Percentiles rank a stretch among this genome's conserved stretches.
phyloP scores from a whole-genome alignment of 1,140 invertebrate species.

The Drosophila albomicans region DNA sequence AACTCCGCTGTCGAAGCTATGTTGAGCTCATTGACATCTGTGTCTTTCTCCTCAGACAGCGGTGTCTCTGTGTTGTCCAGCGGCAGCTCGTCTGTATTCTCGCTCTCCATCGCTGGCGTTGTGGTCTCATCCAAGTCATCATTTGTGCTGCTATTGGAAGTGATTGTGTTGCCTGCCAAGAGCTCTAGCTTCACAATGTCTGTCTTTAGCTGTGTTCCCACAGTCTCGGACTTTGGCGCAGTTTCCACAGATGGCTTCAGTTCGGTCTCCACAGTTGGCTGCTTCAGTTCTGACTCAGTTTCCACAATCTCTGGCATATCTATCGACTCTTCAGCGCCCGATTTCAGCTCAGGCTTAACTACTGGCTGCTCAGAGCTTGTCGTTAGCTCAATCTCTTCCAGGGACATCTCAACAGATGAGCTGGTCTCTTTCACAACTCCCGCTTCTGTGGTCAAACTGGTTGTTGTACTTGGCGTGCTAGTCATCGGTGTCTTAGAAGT shows the following conservation, averaged over 20 bases:
- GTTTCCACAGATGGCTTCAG: too few relatives aligned
- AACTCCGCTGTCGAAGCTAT: neutral
- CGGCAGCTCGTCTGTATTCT: neutral
- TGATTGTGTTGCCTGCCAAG: neutral
- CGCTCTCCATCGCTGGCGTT: neutral
- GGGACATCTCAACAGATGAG: neutral
- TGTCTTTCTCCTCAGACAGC: neutral
- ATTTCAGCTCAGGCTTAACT: too few relatives aligned
- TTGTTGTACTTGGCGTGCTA: neutral
- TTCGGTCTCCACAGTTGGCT: too few relatives aligned
- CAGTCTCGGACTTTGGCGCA: too few relatives aligned
- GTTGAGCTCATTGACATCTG: too few relatives aligned
- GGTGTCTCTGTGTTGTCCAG: neutral
- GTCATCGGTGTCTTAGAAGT: neutral
- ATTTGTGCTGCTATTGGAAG: constrained; percentile 2
- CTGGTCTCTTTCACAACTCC: neutral
- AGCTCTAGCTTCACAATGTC: neutral
- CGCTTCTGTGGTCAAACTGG: constrained; percentile 4
- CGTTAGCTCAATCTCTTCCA: neutral
- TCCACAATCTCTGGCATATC: too few relatives aligned
- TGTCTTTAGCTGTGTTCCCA: neutral
- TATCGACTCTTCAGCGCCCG: too few relatives aligned
- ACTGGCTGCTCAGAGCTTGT: too few relatives aligned
- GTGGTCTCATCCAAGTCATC: neutral
- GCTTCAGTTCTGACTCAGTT: too few relatives aligned